Conservation (phyloP, 2,888 invertebrate genomes). For the Alsophila aescularia region DNA sequence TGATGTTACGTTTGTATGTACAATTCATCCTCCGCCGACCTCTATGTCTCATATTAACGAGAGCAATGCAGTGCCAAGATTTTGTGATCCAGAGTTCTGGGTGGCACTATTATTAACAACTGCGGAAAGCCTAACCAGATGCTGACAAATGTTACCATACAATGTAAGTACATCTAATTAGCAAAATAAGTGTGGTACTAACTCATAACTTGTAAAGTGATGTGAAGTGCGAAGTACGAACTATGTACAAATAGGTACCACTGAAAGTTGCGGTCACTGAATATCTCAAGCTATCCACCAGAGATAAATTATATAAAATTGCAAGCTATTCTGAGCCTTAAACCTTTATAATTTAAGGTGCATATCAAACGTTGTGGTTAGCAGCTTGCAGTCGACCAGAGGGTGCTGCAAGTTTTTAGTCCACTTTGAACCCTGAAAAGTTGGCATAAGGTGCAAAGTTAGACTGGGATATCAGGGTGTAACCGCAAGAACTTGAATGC, state of each 20-base stretch:
- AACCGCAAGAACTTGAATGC: too few relatives aligned
- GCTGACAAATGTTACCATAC: not conserved
- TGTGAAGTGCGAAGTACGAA: not conserved
- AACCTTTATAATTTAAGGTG: not conserved
- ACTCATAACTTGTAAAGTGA: not conserved
- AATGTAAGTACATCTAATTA: constrained; percentile 4
- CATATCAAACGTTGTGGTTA: not conserved
- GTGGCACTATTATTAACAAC: too few relatives aligned
- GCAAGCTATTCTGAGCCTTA: not conserved
- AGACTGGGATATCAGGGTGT: not conserved
- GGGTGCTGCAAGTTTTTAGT: not conserved
- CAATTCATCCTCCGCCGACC: too few relatives aligned
- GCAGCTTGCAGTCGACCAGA: not conserved
- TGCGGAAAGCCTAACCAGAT: too few relatives aligned
- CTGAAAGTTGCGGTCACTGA: not conserved
- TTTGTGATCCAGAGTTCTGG: too few relatives aligned
- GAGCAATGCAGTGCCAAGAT: too few relatives aligned
- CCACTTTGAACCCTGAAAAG: not conserved
- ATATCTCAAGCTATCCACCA: too few relatives aligned
- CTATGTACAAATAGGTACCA: too few relatives aligned
- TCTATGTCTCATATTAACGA: too few relatives aligned
- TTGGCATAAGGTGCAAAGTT: not conserved
- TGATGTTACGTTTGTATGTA: too few relatives aligned
- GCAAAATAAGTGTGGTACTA: not conserved
- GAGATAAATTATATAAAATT: too few relatives aligned